These are phyloP conservation scores for Echinarachnius parma DNA, from an alignment of 53 echinoderm and acorn worm species.

Conservation along the genomic window DNA sequence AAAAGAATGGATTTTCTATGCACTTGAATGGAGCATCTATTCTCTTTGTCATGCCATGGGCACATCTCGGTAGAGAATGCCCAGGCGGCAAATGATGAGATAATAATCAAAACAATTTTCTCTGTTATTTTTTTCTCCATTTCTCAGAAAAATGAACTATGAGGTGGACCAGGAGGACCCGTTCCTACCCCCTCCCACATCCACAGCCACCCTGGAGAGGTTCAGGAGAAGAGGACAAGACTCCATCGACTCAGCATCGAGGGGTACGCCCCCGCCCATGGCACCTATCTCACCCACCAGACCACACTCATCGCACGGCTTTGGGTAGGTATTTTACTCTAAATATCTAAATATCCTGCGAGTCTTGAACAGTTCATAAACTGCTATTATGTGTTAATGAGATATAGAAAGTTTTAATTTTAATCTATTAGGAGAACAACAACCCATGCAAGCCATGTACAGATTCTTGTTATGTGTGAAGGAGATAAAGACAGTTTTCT, in stretches of 20 bases:
- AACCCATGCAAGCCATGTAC: too few relatives aligned
- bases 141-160: conserved; percentile 75
- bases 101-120: neutral
- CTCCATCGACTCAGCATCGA: neutral
- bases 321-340: conserved; percentile 37
- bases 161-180: conserved; percentile 93
- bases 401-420: too few relatives aligned
- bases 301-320: conserved; percentile 35
- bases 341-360: neutral
- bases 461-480: too few relatives aligned
- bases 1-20: too few relatives aligned
- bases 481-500: too few relatives aligned
- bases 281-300: conserved; percentile 37
- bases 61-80: too few relatives aligned
- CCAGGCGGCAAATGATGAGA: too few relatives aligned
- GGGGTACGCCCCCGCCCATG: conserved; percentile 31
- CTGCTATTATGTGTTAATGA: too few relatives aligned
- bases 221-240: conserved; percentile 51
- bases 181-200: conserved; percentile 75
- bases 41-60: too few relatives aligned
- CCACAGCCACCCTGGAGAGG: conserved; percentile 78
- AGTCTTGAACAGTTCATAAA: too few relatives aligned
- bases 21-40: too few relatives aligned
- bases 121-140: neutral
- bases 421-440: too few relatives aligned